Evolutionary conservation across 1,140 invertebrate species (phyloP).

Genomic region (Cheumatopsyche charites): DNA sequence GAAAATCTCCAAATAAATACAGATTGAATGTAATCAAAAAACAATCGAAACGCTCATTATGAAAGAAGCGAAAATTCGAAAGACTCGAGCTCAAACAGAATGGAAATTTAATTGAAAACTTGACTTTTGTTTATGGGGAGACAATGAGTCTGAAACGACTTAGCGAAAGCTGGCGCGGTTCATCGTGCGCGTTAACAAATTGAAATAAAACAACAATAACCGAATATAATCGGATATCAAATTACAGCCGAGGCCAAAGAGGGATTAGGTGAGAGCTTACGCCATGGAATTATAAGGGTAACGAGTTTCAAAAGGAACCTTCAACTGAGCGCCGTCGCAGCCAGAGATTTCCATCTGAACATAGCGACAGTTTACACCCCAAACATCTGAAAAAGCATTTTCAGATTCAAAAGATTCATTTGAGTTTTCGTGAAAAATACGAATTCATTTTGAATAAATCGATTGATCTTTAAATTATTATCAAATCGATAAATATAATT

Average conservation of each 20-base stretch:
- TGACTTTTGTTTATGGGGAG: background rate
- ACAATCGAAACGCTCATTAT: background rate
- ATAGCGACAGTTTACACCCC: too few relatives aligned
- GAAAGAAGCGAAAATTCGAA: background rate
- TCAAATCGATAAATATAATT: too few relatives aligned
- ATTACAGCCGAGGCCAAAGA: background rate
- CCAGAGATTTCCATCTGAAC: background rate
- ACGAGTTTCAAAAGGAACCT: slow-evolving; percentile 6
- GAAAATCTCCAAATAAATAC: too few relatives aligned
- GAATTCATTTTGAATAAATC: too few relatives aligned
- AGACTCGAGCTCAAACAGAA: background rate
- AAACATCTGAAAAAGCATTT: too few relatives aligned
- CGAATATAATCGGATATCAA: slow-evolving; percentile 13
- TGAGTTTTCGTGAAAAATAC: too few relatives aligned
- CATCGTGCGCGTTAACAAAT: background rate
- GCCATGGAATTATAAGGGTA: background rate
- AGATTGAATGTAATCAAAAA: background rate
- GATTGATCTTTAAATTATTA: too few relatives aligned
- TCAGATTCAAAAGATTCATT: too few relatives aligned
- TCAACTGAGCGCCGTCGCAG: background rate
- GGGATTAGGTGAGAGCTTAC: slow-evolving; percentile 1
- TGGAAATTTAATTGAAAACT: slow-evolving; percentile 4
- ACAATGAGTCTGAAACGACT: background rate
- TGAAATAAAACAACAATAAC: slow-evolving; percentile 14
- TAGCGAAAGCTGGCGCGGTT: background rate